phyloP scores from a whole-genome alignment of 1,140 invertebrate genomes.

The Phthorimaea operculella region DNA sequence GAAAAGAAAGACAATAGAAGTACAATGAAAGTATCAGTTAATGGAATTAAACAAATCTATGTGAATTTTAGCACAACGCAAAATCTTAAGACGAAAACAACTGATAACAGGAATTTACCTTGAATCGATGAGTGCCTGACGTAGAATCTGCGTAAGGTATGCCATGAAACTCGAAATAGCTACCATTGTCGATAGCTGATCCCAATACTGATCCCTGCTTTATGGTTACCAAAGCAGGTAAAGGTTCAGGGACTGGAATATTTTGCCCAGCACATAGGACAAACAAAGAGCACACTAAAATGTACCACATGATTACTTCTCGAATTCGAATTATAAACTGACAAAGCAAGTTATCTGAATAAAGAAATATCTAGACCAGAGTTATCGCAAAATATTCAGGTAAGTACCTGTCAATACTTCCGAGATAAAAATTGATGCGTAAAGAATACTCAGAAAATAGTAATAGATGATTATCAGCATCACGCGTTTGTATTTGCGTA shows the following conservation, averaged over 20 bases:
- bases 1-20: constrained; percentile 16
- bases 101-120: constrained; percentile 26
- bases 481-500: too few species aligned
- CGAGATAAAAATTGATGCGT: too few species aligned
- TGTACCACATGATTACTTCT: constrained; percentile 20
- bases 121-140: constrained; percentile 42
- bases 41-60: background rate
- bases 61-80: background rate
- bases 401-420: too few species aligned
- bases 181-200: constrained; percentile 18
- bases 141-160: constrained; percentile 54
- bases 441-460: too few species aligned
- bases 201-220: constrained; percentile 42
- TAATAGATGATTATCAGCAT: too few species aligned
- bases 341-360: background rate
- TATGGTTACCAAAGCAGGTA: constrained; percentile 28
- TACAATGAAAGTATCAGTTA: background rate
- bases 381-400: too few species aligned
- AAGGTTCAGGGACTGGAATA: background rate
- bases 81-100: background rate
- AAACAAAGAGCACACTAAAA: constrained; percentile 16
- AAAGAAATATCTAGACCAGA: background rate
- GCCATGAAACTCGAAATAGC: constrained; percentile 45
- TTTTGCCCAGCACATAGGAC: constrained; percentile 12
- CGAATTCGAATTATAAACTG: background rate